A percentile compares a stretch with the other conserved stretches of the same genome.
Conservation (phyloP, 2,888 invertebrate species). For the Hypomecis punctinalis region DNA sequence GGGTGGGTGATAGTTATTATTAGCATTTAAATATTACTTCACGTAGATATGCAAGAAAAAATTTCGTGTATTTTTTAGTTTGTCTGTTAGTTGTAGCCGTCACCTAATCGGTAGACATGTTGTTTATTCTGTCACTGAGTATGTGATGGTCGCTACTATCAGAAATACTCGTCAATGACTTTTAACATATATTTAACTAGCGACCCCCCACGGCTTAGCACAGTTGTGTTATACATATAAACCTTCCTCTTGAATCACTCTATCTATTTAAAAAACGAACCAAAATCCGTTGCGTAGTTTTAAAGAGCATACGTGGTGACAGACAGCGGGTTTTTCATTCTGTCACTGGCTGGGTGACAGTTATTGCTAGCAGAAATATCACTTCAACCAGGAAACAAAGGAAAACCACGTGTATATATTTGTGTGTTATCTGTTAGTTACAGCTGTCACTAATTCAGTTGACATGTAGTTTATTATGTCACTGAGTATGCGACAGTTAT, state of each 20-base stretch:
- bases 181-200: too few relatives aligned
- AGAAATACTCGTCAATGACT: too few relatives aligned
- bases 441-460: constrained; percentile 39
- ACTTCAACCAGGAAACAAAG: too few relatives aligned
- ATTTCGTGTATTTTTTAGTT: not conserved
- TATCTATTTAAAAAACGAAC: not conserved
- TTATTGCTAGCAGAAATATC: too few relatives aligned
- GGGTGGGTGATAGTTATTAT: constrained; percentile 26
- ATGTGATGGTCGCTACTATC: constrained; percentile 8
- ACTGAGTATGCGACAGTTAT: constrained; percentile 33
- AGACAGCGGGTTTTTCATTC: not conserved
- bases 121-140: not conserved
- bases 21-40: constrained; percentile 1
- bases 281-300: too few relatives aligned
- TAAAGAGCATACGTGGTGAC: too few relatives aligned
- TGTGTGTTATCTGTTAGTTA: not conserved
- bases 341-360: too few relatives aligned
- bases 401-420: not conserved
- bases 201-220: too few relatives aligned
- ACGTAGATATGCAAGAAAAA: not conserved
- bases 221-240: too few relatives aligned
- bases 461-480: constrained; percentile 40
- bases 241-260: too few relatives aligned
- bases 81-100: constrained; percentile 14
- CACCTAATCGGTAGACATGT: too few relatives aligned